A percentile compares a stretch with the other conserved stretches of the same genome.
Evolutionary conservation across 2,888 invertebrate species (phyloP).

Genomic region (Hirtodrosophila histrioides): DNA sequence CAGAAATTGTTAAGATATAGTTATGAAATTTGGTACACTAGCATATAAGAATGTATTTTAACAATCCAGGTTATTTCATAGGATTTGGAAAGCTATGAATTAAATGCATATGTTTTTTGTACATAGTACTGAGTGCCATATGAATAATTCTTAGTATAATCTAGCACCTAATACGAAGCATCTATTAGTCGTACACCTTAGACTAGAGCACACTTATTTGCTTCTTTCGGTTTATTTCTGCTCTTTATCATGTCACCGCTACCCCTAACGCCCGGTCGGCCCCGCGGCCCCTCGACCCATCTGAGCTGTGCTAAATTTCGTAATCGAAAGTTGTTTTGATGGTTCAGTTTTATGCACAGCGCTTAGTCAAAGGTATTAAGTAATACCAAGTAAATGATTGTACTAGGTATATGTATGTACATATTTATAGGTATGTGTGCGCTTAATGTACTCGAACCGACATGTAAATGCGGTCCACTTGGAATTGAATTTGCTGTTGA

Average conservation of each 20-base stretch:
- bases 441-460: slow-evolving; percentile 44
- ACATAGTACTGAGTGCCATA: too few relatives aligned
- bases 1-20: too few relatives aligned
- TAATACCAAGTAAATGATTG: slow-evolving; percentile 52
- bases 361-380: slow-evolving; percentile 78
- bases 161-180: slow-evolving; percentile 3
- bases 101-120: too few relatives aligned
- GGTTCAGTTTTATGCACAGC: slow-evolving; percentile 56
- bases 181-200: background rate
- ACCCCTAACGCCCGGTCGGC: background rate
- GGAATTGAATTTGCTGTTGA: slow-evolving; percentile 62
- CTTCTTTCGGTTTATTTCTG: slow-evolving; percentile 26
- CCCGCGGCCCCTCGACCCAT: slow-evolving; percentile 8
- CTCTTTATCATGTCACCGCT: slow-evolving; percentile 22
- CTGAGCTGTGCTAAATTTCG: slow-evolving; percentile 71
- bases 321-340: slow-evolving; percentile 79
- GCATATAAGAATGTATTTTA: too few relatives aligned
- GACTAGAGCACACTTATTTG: slow-evolving; percentile 1
- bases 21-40: too few relatives aligned
- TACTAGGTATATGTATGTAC: slow-evolving; percentile 10
- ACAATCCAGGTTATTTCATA: too few relatives aligned
- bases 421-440: slow-evolving; percentile 11
- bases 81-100: too few relatives aligned
- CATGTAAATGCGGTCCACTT: slow-evolving; percentile 65
- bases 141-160: too few relatives aligned